Base-by-base conservation (phyloP, 2,113 vertebrate species). In the Chaetodon auriga region DNA sequence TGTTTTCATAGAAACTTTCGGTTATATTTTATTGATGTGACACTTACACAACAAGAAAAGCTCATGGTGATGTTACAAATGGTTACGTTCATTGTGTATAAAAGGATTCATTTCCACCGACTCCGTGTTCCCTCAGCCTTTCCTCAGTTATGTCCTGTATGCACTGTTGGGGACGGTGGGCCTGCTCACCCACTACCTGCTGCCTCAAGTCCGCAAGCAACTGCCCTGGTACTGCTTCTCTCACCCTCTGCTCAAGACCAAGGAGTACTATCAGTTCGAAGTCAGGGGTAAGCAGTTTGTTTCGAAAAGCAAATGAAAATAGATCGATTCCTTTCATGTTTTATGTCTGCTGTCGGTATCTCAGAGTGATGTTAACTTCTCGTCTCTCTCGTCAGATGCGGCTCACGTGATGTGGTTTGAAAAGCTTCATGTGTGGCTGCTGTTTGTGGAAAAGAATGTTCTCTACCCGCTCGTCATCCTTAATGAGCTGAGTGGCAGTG, bases 321-420 rank as follows among this genome's bases (percentile, higher is more conserved):
- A 36, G 21, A 69, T 18, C 30, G 30, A 30, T n/a, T 1, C 6
- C 13, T 70, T 43, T 11, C 2, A 18, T 69, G 38, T 69, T 36
- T 49, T 35, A 35, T 23, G 35, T 41, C 11, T 0, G 6, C 16
- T 38, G 7, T 4, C 2, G 15, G 54, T 41, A 69, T 15, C 14
- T 57, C n/a, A 12, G 2, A 18, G 7, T 25, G 13, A 35, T 41
- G 16, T 25, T 49, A 11, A 64, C 48, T 41, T 55, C 14, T 1
- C 30, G 18, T 70, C 13, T 71, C 48, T 72, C 36, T 53, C 35
- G 66, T 55, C 93, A 99, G 98, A 96, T 92, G 98, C 97, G 7
- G 97, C 98, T 13, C 97, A 99, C 49, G 95, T 99, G 81, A 99
- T 99, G 98, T 99, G 98, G 98, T 99, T 99, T 91, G 98, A 99